Evolutionary conservation across 2,888 invertebrate genomes (phyloP).

Genomic region (Furcula furcula): DNA sequence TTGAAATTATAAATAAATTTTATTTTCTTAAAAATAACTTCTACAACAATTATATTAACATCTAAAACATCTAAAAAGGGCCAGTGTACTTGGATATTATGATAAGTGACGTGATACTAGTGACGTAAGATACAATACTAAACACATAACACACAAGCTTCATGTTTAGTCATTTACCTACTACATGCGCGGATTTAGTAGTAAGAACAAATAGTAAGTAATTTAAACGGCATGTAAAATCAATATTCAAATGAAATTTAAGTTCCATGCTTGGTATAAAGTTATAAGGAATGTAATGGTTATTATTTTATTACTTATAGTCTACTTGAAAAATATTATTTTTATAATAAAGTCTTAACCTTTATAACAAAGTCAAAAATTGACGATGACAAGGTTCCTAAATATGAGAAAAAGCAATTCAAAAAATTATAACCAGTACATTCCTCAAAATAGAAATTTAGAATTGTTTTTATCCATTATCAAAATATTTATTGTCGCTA

Average conservation of each 20-base stretch:
- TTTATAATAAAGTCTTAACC: too few relatives aligned
- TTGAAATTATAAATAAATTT: background rate
- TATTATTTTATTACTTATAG: slow-evolving; percentile 6
- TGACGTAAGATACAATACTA: slow-evolving; percentile 30
- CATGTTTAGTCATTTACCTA: slow-evolving; percentile 43
- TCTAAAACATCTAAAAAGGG: slow-evolving; percentile 46
- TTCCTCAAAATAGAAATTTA: slow-evolving; percentile 34
- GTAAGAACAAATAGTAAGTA: slow-evolving; percentile 11
- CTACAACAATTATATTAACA: slow-evolving; percentile 53
- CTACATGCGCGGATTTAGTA: slow-evolving; percentile 17
- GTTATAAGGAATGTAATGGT: slow-evolving; percentile 17
- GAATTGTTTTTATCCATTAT: slow-evolving; percentile 41
- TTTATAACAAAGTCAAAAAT: too few relatives aligned
- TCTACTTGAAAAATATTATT: too few relatives aligned
- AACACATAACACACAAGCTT: slow-evolving; percentile 64
- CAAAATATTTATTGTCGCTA: slow-evolving; percentile 64
- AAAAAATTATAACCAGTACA: slow-evolving; percentile 33
- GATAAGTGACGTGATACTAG: slow-evolving; percentile 23
- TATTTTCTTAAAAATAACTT: slow-evolving; percentile 17
- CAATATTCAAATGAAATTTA: slow-evolving; percentile 18
- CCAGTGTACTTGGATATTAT: slow-evolving; percentile 34
- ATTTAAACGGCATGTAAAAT: slow-evolving; percentile 4
- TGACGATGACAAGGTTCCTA: too few relatives aligned
- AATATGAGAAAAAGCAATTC: slow-evolving; percentile 5
- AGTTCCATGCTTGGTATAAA: slow-evolving; percentile 31